phyloP scores from a whole-genome alignment of 2,888 invertebrate species.

The Glyphotaelius pellucidus region DNA sequence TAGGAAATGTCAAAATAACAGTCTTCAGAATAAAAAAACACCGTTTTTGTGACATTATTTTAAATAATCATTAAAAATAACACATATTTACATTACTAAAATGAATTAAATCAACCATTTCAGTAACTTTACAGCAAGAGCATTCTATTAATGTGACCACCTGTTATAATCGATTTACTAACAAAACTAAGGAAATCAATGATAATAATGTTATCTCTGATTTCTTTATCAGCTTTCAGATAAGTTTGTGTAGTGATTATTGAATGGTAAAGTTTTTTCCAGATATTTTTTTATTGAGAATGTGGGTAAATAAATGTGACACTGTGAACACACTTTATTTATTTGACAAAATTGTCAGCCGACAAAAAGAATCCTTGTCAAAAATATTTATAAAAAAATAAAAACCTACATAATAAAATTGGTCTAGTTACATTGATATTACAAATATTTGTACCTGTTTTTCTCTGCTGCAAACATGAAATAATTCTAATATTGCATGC shows the following conservation, averaged over 20 bases:
- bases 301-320: not conserved
- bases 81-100: not conserved
- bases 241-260: constrained; percentile 32
- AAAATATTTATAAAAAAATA: not conserved
- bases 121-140: constrained; percentile 46
- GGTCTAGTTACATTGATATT: no score
- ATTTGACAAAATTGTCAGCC: not conserved
- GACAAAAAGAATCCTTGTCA: not conserved
- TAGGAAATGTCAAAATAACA: not conserved
- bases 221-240: not conserved
- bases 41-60: not conserved
- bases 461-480: not conserved
- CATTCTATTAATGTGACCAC: constrained; percentile 30
- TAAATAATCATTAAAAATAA: not conserved
- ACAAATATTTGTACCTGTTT: not conserved
- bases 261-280: not conserved
- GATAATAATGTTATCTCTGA: constrained; percentile 13
- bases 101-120: constrained; percentile 14
- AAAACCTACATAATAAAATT: no score
- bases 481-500: not conserved
- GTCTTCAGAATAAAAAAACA: not conserved
- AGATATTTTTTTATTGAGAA: not conserved
- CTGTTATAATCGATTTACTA: constrained; percentile 26
- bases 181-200: constrained; percentile 17
- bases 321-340: not conserved